Evolutionary conservation across 1,140 invertebrate species (phyloP), one percentile per base, ranked within the genome.

Genomic region (Calephelis virginiensis): DNA sequence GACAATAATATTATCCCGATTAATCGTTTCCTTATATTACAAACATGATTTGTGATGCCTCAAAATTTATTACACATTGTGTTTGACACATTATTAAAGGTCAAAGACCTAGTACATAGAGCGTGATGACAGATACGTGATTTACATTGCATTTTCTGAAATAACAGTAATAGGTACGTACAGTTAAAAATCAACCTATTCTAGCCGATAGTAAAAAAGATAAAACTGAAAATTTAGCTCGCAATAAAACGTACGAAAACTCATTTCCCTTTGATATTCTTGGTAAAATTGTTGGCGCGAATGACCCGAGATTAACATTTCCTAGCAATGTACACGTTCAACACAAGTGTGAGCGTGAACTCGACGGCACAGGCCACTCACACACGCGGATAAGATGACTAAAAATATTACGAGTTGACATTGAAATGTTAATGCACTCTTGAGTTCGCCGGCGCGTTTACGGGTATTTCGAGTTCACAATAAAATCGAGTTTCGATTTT

Each of bases 341-440:
- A 65, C 63, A 66, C 72, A 71, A 61, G 64, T 12, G 14, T 37
- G 28, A 17, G 13, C 38, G 9, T 50, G 50, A 64, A 17, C 49
- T 64, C 28, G 6, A 38, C 28, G 6, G n/a, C 14, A 53, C 53
- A 88, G 80, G 78, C 76, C 81, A 82, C 83, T 71, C 83, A 84
- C 83, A 84, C 84, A 78, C 56, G 66, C 74, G 62, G 60, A 75
- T 61, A 65, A 71, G 80, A 82, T 78, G 81, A 85, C 88, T 89
- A 90, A 89, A 90, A 89, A 90, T 90, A 89, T 86, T 86, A 76
- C 83, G 80, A 75, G 83, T 83, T 89, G 88, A 90, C 88, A 90
- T 89, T 90, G 88, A 88, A 86, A 85, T 87, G 88, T 90, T 89
- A 89, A 87, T 88, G 88, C 88, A 90, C 88, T 81, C 86, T 74